Evolutionary conservation across 2,797 vertebrate genomes (phyloP).

Genomic region (Dendrocincla tyrannina): DNA sequence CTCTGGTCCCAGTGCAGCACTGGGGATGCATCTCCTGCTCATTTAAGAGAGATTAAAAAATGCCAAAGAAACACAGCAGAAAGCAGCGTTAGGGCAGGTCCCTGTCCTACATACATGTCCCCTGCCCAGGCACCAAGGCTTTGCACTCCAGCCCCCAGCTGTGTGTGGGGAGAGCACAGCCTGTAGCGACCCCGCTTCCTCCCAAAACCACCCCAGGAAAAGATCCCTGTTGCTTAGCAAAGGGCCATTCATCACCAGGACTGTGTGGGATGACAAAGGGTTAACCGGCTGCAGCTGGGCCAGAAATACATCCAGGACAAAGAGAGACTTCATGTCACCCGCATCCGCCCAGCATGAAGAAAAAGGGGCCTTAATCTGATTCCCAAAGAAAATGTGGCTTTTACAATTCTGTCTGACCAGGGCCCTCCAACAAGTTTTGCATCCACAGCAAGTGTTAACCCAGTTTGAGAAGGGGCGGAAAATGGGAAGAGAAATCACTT

Average conservation of each 20-base stretch:
- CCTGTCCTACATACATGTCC: not conserved
- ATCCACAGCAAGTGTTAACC: not conserved
- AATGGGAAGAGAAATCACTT: not conserved
- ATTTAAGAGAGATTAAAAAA: not conserved
- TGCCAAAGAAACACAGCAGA: not conserved
- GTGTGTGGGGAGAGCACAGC: not conserved
- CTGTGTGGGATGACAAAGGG: constrained; percentile 20
- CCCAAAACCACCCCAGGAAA: not conserved
- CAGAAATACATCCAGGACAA: constrained; percentile 50
- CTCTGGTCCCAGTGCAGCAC: not conserved
- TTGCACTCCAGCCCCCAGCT: not conserved
- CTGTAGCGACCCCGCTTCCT: not conserved
- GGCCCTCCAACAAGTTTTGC: not conserved
- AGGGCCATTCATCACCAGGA: not conserved
- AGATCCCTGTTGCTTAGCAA: not conserved
- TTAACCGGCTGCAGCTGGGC: constrained; percentile 51
- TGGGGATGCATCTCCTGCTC: not conserved
- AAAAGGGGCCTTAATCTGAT: constrained; percentile 39
- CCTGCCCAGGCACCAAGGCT: not conserved
- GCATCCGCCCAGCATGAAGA: not conserved
- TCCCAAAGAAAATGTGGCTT: constrained; percentile 52
- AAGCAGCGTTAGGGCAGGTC: not conserved
- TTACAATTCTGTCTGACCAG: not conserved
- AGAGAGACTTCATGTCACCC: constrained; percentile 42
- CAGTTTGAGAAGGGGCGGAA: not conserved